Evolutionary conservation across 2,797 vertebrate genomes (phyloP).

Genomic region (Sebastes trivittatus): DNA sequence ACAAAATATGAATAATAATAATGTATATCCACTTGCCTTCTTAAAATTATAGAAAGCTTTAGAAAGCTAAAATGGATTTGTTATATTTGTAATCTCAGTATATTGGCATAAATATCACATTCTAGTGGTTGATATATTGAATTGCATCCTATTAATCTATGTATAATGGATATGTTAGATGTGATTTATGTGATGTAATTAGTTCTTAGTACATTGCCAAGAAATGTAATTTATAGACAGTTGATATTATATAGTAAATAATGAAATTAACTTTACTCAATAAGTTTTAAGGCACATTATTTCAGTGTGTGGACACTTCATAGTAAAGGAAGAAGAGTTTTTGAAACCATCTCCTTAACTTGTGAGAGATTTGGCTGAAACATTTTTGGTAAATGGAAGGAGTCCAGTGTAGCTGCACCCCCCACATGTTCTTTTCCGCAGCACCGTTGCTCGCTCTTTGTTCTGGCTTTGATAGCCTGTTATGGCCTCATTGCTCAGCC

Average conservation of each 20-base stretch:
- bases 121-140: background rate
- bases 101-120: background rate
- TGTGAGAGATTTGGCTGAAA: too few relatives aligned
- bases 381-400: background rate
- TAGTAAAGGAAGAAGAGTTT: background rate
- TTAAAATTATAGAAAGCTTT: too few relatives aligned
- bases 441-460: constrained; percentile 11
- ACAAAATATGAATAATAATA: too few relatives aligned
- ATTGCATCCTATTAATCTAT: too few relatives aligned
- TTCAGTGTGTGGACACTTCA: background rate
- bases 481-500: constrained; percentile 37
- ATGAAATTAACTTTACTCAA: background rate
- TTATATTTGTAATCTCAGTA: too few relatives aligned
- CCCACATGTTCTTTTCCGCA: background rate
- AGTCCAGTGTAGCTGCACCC: background rate
- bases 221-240: background rate
- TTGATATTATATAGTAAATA: background rate
- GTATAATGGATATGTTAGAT: background rate
- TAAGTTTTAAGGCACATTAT: accelerated
- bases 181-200: background rate
- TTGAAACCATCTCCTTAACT: background rate
- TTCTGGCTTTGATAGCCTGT: constrained; percentile 37
- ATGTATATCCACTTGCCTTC: too few relatives aligned
- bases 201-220: background rate
- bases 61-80: too few relatives aligned